Evolutionary conservation across 2,797 vertebrate species (phyloP).

Genomic region (Falco columbarius): DNA sequence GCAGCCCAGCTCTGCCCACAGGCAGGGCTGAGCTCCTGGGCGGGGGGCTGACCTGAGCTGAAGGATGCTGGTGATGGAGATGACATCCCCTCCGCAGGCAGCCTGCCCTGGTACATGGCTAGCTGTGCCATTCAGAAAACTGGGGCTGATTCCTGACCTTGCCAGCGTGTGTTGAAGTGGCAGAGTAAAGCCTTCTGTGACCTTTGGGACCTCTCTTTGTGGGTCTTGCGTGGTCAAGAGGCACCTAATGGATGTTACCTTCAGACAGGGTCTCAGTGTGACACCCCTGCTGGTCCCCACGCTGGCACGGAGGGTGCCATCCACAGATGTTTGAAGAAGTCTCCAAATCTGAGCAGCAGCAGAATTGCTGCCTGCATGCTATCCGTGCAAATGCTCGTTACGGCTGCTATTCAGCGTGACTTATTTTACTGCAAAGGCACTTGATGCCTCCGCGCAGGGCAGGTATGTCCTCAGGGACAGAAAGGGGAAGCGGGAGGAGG

Average conservation of each 20-base stretch:
- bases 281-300: rapidly evolving
- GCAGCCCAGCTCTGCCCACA: background rate
- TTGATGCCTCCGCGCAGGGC: background rate
- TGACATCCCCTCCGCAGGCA: background rate
- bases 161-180: background rate
- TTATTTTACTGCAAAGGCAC: background rate
- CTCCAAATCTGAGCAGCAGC: background rate
- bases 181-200: background rate
- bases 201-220: background rate
- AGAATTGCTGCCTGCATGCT: background rate
- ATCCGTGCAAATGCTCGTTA: background rate
- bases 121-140: background rate
- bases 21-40: background rate
- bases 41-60: background rate
- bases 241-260: background rate
- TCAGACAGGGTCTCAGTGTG: background rate
- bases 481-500: background rate
- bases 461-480: background rate
- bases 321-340: background rate
- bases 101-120: background rate
- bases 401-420: background rate
- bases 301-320: background rate
- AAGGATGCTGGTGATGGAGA: background rate
- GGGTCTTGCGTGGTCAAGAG: background rate
- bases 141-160: background rate